Base-by-base conservation (phyloP, 35 echinoderm and acorn worm species). In the Apostichopus parvimensis region DNA sequence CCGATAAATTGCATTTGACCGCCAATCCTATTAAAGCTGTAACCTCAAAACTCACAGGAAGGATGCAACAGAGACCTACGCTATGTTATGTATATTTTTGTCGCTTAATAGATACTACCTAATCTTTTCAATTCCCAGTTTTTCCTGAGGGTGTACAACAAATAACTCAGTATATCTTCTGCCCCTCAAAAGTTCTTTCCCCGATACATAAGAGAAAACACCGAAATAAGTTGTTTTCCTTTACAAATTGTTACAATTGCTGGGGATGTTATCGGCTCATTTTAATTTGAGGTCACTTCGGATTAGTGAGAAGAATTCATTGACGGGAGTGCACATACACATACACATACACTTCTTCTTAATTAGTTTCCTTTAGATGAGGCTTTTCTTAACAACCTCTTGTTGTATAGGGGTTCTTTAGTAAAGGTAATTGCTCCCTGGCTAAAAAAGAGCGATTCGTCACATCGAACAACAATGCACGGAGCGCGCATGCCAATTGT, bases 221-320 rank as follows among this genome's bases (percentile, higher is more conserved):
- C 79, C 79, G 79, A 18, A 82, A 82, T 56, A 82, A 82, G 26
- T 82, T 82, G 79, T 82, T 82, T 82, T 82, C 25, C 79, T 82
- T 56, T 82, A 54, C 79, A 82, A 82, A 82, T 56, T 34, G 79
- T 82, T 55, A 56, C 79, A 82, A 82, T 53, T 34, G 25, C 79
- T 34, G 64, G 2, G 64, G 55, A 55, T 82, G 54, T 11, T 68
- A 68, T 82, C 45, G 79, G 52, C 79, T 82, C 79, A 53, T 82
- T 82, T 82, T 82, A 82, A 82, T 82, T 82, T 82, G 79, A 82
- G 79, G 79, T 82, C 79, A 82, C 34, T n/a, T 56, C 55, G 25
- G 34, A 45, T 54, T 82, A 14, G 17, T 45, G 34, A 25, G 54
- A 82, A 15, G 34, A n/a, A 82, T 82, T 82, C 79, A 82, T 82